Evolutionary conservation across 2,113 vertebrate genomes (phyloP).

Genomic region (Bubo bubo): DNA sequence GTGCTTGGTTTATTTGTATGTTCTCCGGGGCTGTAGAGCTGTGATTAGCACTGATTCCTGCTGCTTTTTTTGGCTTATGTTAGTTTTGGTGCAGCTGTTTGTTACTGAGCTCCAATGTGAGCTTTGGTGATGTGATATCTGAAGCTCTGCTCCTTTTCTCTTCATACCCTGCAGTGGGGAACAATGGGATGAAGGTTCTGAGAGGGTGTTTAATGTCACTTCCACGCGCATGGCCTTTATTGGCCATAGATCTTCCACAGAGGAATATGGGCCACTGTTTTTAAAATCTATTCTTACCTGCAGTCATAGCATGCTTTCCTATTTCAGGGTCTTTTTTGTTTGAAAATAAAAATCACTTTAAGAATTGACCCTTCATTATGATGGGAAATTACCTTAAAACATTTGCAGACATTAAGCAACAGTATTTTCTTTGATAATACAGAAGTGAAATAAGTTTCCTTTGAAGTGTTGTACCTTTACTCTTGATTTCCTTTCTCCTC

Average conservation of each 20-base stretch:
- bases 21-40: neutral
- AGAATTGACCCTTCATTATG: conserved; percentile 36
- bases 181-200: neutral
- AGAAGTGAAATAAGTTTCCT: conserved; percentile 17
- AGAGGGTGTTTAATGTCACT: neutral
- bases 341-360: neutral
- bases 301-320: neutral
- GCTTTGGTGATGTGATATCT: neutral
- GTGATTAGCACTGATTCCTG: neutral
- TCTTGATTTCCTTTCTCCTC: neutral
- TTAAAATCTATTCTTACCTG: neutral
- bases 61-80: neutral
- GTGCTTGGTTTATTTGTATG: neutral
- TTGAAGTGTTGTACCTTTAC: conserved; percentile 28
- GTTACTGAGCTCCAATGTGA: neutral
- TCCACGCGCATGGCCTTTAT: neutral
- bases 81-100: neutral
- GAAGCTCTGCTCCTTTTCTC: neutral
- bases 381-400: conserved; percentile 1
- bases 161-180: neutral
- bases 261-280: neutral
- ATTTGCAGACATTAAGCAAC: neutral
- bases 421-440: conserved; percentile 31
- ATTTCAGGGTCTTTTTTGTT: neutral
- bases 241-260: neutral